phyloP scores from a whole-genome alignment of 2,888 invertebrate genomes.

The Oscheius sp. region DNA sequence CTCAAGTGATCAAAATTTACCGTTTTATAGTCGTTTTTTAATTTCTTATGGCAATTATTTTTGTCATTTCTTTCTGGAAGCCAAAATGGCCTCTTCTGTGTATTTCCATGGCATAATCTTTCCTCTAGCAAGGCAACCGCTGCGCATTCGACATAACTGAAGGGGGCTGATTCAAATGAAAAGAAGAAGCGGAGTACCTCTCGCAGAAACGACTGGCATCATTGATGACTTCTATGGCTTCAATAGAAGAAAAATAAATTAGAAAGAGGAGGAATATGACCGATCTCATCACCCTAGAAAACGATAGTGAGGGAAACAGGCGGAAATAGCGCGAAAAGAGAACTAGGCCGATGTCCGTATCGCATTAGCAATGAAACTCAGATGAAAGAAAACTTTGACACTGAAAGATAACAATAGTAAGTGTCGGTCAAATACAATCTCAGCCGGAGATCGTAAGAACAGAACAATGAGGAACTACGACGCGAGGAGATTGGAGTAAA shows the following conservation, averaged over 20 bases:
- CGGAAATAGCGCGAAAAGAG: neutral
- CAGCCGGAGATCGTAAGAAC: too few species aligned
- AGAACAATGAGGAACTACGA: neutral
- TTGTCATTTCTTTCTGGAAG: conserved; percentile 53
- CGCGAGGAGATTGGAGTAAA: neutral
- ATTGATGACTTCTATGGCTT: neutral
- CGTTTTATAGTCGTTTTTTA: conserved; percentile 59
- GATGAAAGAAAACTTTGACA: neutral
- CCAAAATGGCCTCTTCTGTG: conserved; percentile 58
- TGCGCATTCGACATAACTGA: conserved; percentile 55
- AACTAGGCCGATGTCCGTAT: conserved; percentile 18
- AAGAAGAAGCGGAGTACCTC: conserved; percentile 1
- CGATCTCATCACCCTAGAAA: too few species aligned
- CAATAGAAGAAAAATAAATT: neutral
- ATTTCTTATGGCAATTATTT: conserved; percentile 54
- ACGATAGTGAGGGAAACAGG: too few species aligned
- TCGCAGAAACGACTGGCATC: conserved; percentile 23
- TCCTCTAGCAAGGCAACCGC: conserved; percentile 59
- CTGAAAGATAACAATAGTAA: neutral
- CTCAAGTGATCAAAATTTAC: conserved; percentile 40
- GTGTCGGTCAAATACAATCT: neutral
- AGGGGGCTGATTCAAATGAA: too few species aligned
- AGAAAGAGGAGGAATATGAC: neutral
- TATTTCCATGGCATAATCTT: conserved; percentile 55
- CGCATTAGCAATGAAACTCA: conserved; percentile 26